Evolutionary conservation across 2,888 invertebrate species (phyloP).

Genomic region (Callosobruchus maculatus): DNA sequence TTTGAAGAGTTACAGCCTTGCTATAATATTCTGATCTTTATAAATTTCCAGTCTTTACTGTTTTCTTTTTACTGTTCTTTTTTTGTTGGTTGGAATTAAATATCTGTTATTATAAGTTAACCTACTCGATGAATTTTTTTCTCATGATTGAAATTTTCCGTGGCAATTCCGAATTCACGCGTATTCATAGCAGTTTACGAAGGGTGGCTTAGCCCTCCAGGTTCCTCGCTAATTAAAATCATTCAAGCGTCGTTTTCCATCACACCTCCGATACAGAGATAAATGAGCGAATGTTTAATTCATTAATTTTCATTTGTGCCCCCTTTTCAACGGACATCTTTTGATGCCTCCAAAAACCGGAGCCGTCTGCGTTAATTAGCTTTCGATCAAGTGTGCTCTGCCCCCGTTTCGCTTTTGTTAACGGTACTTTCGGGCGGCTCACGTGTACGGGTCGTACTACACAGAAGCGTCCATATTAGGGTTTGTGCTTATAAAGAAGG

Average conservation of each 20-base stretch:
- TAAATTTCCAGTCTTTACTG: too few species aligned
- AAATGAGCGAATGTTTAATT: slow-evolving; percentile 25
- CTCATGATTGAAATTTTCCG: neutral
- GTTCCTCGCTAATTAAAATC: neutral
- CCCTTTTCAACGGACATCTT: slow-evolving; percentile 37
- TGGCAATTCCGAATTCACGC: neutral
- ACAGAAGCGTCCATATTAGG: neutral
- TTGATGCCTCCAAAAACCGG: slow-evolving; percentile 3
- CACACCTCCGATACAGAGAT: neutral
- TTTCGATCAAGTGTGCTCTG: slow-evolving; percentile 29
- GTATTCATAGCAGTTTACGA: neutral
- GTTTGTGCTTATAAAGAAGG: too few species aligned
- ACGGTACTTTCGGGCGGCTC: neutral
- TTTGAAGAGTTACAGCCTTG: too few species aligned
- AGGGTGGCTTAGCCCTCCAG: neutral
- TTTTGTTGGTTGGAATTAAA: too few species aligned
- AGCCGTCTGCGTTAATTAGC: slow-evolving; percentile 32
- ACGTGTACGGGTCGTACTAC: neutral
- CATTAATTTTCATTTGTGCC: slow-evolving; percentile 46
- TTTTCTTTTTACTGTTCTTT: too few species aligned
- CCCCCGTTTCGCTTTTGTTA: neutral
- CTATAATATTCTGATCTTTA: too few species aligned
- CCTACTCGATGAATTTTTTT: too few species aligned
- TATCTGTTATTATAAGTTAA: too few species aligned
- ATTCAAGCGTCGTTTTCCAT: neutral